Percentiles rank a stretch among this genome's conserved stretches.
Evolutionary conservation across 2,113 vertebrate genomes (phyloP).

Genomic region (Pogonocichla stellata): DNA sequence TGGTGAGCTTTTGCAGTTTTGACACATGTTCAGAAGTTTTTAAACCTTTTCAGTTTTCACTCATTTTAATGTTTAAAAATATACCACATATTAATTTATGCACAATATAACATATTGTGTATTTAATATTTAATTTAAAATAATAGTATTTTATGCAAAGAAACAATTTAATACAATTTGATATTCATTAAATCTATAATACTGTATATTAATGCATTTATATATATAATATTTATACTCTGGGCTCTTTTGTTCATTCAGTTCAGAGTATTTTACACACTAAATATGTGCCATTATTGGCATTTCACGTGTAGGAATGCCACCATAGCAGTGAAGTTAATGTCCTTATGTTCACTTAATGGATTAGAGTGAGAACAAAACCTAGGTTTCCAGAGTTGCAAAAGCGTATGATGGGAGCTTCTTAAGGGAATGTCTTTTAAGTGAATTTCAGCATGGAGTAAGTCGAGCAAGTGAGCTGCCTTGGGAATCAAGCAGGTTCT

Average conservation of each 20-base stretch:
- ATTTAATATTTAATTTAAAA: neutral
- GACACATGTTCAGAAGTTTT: neutral
- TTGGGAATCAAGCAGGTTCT: neutral
- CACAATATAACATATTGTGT: neutral
- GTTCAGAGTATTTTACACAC: neutral
- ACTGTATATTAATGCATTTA: neutral
- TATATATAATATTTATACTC: neutral
- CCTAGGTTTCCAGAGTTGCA: neutral
- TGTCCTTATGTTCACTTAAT: neutral
- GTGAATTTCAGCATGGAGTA: neutral
- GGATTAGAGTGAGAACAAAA: neutral
- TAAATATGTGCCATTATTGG: neutral
- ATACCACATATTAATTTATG: neutral
- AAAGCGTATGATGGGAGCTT: neutral
- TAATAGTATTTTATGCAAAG: neutral
- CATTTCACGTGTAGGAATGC: neutral
- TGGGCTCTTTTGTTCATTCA: neutral
- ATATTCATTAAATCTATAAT: neutral
- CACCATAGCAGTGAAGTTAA: neutral
- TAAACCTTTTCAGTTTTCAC: neutral
- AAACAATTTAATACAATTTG: neutral
- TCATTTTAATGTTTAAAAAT: neutral
- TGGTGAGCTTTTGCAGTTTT: neutral
- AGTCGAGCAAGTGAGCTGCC: neutral
- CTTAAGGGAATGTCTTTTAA: neutral